These are phyloP conservation scores for Fukomys damarensis DNA, from an alignment of 2,113 vertebrate species.

Conservation along the genomic window DNA sequence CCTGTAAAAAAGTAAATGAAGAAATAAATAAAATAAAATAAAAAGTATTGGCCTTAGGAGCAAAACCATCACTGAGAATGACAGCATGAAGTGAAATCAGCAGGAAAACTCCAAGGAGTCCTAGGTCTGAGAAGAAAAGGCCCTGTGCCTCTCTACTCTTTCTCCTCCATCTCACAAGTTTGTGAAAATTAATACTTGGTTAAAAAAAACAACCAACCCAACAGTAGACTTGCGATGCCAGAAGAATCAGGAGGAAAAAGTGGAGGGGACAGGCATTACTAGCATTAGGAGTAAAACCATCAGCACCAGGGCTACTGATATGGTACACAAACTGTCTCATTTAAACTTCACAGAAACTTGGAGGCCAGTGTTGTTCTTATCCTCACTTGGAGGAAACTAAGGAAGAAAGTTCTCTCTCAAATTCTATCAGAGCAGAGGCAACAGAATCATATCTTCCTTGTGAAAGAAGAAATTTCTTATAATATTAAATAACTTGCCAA, in stretches of 20 bases:
- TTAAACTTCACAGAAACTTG: background rate
- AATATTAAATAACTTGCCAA: background rate
- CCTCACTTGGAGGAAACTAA: conserved; percentile 26
- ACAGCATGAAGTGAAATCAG: background rate
- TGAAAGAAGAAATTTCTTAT: conserved; percentile 1
- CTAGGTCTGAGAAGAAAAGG: background rate
- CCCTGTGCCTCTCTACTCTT: background rate
- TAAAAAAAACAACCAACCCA: background rate
- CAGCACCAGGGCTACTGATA: background rate
- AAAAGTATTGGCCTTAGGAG: too few species aligned
- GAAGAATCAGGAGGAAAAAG: background rate
- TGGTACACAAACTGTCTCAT: background rate
- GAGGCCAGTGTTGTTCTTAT: background rate
- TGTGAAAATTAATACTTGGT: background rate
- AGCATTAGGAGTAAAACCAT: background rate
- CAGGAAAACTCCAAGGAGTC: background rate
- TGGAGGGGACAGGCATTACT: background rate
- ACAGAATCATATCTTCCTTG: background rate
- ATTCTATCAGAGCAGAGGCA: background rate
- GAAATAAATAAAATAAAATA: too few species aligned
- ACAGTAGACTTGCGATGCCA: background rate
- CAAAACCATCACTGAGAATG: background rate
- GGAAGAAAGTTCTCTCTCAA: background rate
- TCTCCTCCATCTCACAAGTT: background rate
- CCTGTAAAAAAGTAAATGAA: too few species aligned